These are phyloP conservation scores for Dissostichus mawsoni DNA, from an alignment of 2,113 vertebrate species.

Conservation along the genomic window DNA sequence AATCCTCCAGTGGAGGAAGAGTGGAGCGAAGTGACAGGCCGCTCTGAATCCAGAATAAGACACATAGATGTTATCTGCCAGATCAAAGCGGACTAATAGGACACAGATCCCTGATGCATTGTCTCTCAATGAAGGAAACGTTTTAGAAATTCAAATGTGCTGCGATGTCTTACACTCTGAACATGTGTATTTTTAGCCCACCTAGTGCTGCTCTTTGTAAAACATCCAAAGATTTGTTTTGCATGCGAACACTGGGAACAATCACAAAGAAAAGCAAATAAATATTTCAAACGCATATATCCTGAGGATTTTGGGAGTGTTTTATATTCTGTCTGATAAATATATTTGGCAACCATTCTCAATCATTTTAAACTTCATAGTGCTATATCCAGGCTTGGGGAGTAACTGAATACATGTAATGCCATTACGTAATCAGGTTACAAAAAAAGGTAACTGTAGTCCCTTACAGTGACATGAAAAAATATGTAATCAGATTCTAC, in stretches of 20 bases:
- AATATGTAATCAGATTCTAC: no score
- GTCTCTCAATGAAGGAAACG: conserved; percentile 27
- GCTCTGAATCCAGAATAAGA: conserved; percentile 43
- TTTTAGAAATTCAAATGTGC: conserved; percentile 49
- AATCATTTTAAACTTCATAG: no score
- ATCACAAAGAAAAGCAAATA: conserved; percentile 25
- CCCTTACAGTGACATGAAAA: no score
- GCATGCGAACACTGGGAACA: conserved; percentile 10
- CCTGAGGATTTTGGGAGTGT: conserved; percentile 1
- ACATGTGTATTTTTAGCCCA: conserved; percentile 50
- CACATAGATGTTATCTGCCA: conserved; percentile 55
- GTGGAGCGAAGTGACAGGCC: conserved; percentile 50
- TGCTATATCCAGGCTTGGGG: no score
- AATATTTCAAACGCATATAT: conserved; percentile 7
- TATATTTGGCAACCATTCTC: no score
- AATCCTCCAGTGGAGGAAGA: conserved; percentile 41
- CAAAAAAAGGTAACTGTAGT: no score
- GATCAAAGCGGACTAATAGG: conserved; percentile 61
- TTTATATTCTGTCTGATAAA: not conserved
- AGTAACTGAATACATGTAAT: no score
- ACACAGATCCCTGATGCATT: conserved; percentile 58
- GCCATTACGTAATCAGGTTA: no score
- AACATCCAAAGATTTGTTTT: conserved; percentile 40
- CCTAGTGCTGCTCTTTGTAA: conserved; percentile 16
- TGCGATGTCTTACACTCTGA: conserved; percentile 20